Evolutionary conservation across 2,888 invertebrate species (phyloP), one percentile per base, ranked within the genome.

Genomic region (Blastobasis lacticolella): DNA sequence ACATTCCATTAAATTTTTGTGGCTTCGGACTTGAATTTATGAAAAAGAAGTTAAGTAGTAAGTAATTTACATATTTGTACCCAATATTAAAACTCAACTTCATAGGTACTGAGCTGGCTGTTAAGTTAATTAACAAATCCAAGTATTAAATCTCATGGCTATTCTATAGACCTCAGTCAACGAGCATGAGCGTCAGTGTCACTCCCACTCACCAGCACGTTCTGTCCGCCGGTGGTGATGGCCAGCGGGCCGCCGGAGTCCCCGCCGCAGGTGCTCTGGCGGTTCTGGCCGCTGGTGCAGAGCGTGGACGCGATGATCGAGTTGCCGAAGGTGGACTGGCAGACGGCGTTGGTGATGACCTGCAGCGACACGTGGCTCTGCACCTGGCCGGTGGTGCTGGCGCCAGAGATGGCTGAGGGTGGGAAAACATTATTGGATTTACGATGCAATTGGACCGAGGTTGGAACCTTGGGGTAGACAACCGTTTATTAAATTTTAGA

Each of bases 321-420:
- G 4, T 46, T 4, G 0, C 54, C 53, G 50, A 49, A 57, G 7
- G 47, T 47, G 10, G 7, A 6, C 6, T 8, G 7, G 46, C 57
- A 57, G 37, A 51, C 50, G n/a, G 50, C 23, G 55, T 65, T 65
- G 48, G 61, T 49, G 50, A 61, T 57, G 37, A 62, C 59, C 6
- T 51, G 57, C 50, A 80, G 72, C 47, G 71, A 69, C 38, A 81
- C 73, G 43, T 66, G 78, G 54, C 37, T 37, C 37, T 78, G 78
- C 52, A 76, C 37, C 46, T 46, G 46, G 63, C n/a, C 45, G 40
- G 49, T 56, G 56, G 49, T 46, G 65, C 63, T 49, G 45, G 46
- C 38, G 37, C 43, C 23, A 23, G 23, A 23, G 23, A 23, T 45
- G 42, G 8, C 58, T 44, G 44, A 4, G 10, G 10, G 6, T 2